Base-by-base conservation (phyloP, 2,888 invertebrate species). In the Catocala nupta region DNA sequence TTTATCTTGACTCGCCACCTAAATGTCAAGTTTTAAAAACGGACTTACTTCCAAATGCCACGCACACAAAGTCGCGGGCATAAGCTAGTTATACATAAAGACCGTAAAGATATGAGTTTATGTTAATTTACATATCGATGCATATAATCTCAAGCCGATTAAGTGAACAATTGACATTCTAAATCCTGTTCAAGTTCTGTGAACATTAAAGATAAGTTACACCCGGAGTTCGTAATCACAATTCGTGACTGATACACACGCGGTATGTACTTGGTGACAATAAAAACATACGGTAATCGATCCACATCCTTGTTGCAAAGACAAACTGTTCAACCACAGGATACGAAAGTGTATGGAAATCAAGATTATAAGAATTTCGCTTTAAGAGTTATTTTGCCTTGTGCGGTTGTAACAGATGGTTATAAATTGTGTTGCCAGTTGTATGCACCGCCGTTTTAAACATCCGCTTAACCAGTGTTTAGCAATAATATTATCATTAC, bases 161-260 rank as follows among this genome's bases (percentile, higher is more conserved):
- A 25, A 25, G 25, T 25, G 43, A 10, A 5, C 12, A 3, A 25
- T 16, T 25, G 25, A 25, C 25, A 25, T 49, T 39, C 12, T 61
- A 59, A 63, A 69, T 75, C 71, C 71, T 71, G 71, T 68, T 70
- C 63, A 63, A 49, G 55, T 70, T 71, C 59, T 53, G n/a, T 56
- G 61, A 68, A 53, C 64, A 67, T 70, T 63, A 68, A 65, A 53
- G 25, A 57, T 65, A 59, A 53, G 55, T 43, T 65, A 36, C 54
- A 61, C 58, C 45, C 13, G 43, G 50, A 48, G 42, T 55, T 60
- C 55, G 52, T 75, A 76, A 58, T 65, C 63, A 59, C 63, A 70
- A 79, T 71, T 89, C 90, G 89, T 90, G 89, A 90, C 87, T 58
- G 69, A 81, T 73, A 67, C 65, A 78, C 86, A 84, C 84, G 87